phyloP scores from a whole-genome alignment of 2,888 invertebrate species.

The Metallyticus violacea region DNA sequence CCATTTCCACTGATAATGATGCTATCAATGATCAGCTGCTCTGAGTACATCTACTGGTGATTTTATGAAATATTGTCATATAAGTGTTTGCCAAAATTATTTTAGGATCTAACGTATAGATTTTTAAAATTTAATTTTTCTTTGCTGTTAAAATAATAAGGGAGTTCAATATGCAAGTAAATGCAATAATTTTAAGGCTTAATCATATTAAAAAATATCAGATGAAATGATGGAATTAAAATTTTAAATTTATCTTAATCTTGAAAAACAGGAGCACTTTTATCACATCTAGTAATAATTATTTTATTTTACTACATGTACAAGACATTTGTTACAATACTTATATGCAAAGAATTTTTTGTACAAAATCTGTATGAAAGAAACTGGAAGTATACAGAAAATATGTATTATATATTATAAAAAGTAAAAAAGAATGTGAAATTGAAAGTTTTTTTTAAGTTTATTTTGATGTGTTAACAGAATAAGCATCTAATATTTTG shows the following conservation, averaged over 20 bases:
- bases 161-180: too few relatives aligned
- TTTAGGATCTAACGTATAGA: too few relatives aligned
- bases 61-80: too few relatives aligned
- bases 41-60: too few relatives aligned
- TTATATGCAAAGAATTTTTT: conserved; percentile 25
- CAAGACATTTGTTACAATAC: conserved; percentile 7
- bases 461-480: background rate
- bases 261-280: background rate
- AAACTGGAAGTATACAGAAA: conserved; percentile 31
- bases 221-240: too few relatives aligned
- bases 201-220: too few relatives aligned
- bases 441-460: background rate
- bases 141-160: too few relatives aligned
- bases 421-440: conserved; percentile 30
- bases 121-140: too few relatives aligned
- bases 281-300: conserved; percentile 30
- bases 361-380: conserved; percentile 33
- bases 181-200: too few relatives aligned
- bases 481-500: background rate
- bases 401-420: conserved; percentile 26
- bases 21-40: too few relatives aligned
- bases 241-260: background rate
- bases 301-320: conserved; percentile 25
- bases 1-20: too few relatives aligned
- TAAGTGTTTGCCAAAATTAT: too few relatives aligned